Evolutionary conservation across 2,797 vertebrate genomes (phyloP).

Genomic region (Danio jaintianensis): DNA sequence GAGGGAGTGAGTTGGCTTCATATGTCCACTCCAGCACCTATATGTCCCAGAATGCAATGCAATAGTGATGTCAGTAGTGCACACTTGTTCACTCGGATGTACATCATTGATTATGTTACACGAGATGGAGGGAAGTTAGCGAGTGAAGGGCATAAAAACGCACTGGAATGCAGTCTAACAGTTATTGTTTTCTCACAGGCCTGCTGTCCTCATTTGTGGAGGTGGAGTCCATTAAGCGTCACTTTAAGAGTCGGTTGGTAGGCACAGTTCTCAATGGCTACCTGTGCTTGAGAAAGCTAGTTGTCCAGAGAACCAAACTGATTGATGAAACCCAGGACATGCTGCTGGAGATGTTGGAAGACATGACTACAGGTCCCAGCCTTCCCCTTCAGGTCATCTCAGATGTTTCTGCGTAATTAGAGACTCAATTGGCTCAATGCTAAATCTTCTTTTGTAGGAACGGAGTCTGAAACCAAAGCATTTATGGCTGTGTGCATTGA

Average conservation of each 20-base stretch:
- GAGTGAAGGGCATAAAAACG: too few species aligned
- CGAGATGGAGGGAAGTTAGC: too few species aligned
- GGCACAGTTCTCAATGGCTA: slow-evolving; percentile 98
- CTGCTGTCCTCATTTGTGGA: slow-evolving; percentile 97
- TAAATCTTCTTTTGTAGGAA: slow-evolving; percentile 79
- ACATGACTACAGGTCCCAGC: slow-evolving; percentile 95
- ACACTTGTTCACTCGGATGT: too few species aligned
- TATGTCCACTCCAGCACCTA: too few species aligned
- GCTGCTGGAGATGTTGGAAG: slow-evolving; percentile 98
- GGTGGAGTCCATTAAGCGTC: slow-evolving; percentile 97
- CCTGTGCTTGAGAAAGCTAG: slow-evolving; percentile 94
- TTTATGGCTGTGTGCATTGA: slow-evolving; percentile 99
- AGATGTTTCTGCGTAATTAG: background rate
- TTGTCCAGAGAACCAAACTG: slow-evolving; percentile 97
- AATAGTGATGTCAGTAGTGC: too few species aligned
- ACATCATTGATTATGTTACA: too few species aligned
- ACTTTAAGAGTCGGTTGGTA: slow-evolving; percentile 97
- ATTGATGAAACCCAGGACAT: slow-evolving; percentile 99
- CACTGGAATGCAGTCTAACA: too few species aligned
- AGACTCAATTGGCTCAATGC: background rate
- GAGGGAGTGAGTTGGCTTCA: too few species aligned
- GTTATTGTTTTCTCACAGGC: slow-evolving; percentile 72
- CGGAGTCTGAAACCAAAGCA: slow-evolving; percentile 97
- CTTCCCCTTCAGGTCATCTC: too few species aligned
- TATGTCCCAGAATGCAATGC: too few species aligned